Evolutionary conservation across 2,888 invertebrate species (phyloP).

Genomic region (Amiota communis): DNA sequence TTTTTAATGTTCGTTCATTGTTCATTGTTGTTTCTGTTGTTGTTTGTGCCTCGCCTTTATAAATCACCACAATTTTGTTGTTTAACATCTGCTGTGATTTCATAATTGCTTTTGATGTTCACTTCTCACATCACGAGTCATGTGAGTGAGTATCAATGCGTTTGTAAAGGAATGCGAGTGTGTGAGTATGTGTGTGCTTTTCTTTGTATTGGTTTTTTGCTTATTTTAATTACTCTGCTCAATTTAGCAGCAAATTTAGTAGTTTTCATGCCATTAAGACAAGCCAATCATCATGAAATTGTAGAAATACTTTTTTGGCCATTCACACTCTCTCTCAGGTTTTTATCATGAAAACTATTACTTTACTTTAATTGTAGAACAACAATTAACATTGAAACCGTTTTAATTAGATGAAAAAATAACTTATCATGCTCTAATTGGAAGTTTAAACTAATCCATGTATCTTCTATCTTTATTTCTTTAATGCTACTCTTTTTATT

Average conservation of each 20-base stretch:
- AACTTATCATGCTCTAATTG: too few species aligned
- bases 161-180: background rate
- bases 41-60: slow-evolving; percentile 54
- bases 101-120: slow-evolving; percentile 59
- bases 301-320: background rate
- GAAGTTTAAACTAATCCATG: too few species aligned
- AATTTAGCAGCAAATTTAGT: slow-evolving; percentile 14
- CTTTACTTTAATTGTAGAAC: too few species aligned
- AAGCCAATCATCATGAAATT: slow-evolving; percentile 1
- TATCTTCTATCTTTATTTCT: too few species aligned
- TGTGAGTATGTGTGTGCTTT: background rate
- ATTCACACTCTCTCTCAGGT: too few species aligned
- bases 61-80: slow-evolving; percentile 62
- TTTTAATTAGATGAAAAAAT: too few species aligned
- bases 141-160: background rate
- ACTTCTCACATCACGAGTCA: slow-evolving; percentile 26
- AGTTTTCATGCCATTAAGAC: slow-evolving; percentile 13
- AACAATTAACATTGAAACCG: too few species aligned
- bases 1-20: slow-evolving; percentile 39
- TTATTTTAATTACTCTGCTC: slow-evolving; percentile 18
- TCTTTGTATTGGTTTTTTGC: slow-evolving; percentile 5
- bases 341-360: too few species aligned
- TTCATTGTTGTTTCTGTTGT: slow-evolving; percentile 40
- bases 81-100: slow-evolving; percentile 67
- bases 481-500: too few species aligned